Evolutionary conservation across 1,140 invertebrate genomes (phyloP), one percentile per base, ranked within the genome.

Genomic region (Ptiloglossa arizonensis): DNA sequence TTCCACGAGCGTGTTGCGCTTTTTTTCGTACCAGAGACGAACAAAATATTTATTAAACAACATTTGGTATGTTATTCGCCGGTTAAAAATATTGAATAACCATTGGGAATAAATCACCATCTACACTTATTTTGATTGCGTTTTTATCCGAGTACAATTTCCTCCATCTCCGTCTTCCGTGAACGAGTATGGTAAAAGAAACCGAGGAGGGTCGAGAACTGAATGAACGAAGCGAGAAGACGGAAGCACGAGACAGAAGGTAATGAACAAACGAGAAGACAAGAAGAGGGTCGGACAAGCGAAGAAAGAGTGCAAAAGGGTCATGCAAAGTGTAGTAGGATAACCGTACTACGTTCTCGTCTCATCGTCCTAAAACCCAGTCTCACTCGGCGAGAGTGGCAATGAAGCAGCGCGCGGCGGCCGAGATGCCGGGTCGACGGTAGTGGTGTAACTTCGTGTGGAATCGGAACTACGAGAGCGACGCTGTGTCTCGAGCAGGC

Each of bases 361-460:
- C 38, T 67, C 27, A 67, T 67, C 63, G 63, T 67, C 52, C 52
- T 67, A 17, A 74, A 74, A 66, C 24, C n/a, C 19, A 60, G 52
- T 27, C 24, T 38, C 60, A 62, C 56, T 17, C n/a, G 11, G 2
- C 4, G 19, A 60, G 27, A 63, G 57, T 19, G 29, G 15, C 24
- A 59, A 13, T 22, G 48, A 69, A n/a, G 32, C 66, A 8, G 50
- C 48, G 44, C 44, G 57, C 57, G 19, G 5, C 17, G 57, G 57
- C 1, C 27, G 2, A 17, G 52, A 17, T 17, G 44, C 24, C 17
- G 38, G n/a, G 41, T 32, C 59, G 27, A 5, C 46, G 32, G 32
- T 6, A 27, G 35, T 54, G 50, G 41, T 32, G 50, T n/a, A 62
- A 74, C 57, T 35, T 38, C 13, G 8, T 22, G 29, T 32, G 22